Evolutionary conservation across 2,888 invertebrate genomes (phyloP), one percentile per base, ranked within the genome.

Genomic region (Ditula angustiorana): DNA sequence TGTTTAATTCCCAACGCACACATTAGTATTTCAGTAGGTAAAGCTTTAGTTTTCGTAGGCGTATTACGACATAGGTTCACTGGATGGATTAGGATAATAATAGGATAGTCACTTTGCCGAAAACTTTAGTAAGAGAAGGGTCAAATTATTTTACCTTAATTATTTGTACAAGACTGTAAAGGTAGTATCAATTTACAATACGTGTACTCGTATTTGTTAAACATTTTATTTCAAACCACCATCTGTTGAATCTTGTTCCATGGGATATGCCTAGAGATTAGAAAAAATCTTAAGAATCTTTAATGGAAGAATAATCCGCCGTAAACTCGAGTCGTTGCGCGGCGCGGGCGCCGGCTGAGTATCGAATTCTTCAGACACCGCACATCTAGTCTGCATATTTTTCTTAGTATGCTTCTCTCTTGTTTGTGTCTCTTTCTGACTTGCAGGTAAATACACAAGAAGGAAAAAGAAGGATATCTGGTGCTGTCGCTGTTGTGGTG

Each of bases 381-480:
- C 13, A 63, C n/a, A 37, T 16, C 26, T 41, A 50, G 24, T 24
- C 24, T 41, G 10, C 19, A 41, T 60, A 53, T 23, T n/a, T 49
- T 61, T 37, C 44, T 19, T 13, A 50, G 16, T 57, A 53, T n/a
- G 13, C n/a, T 23, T 35, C 41, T n/a, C 4, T 30, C 41, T 10
- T n/a, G n/a, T n/a, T n/a, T n/a, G n/a, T n/a, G n/a, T 63, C 63
- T 44, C 57, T 57, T 57, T 63, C 62, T 30, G n/a, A 16, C 62
- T 28, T 50, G 16, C 24, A n/a, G 16, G 23, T 33, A 11, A 19
- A 16, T 24, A 13, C 23, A 10, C 10, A 30, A 44, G 33, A 50
- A 44, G 30, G 50, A 41, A n/a, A 53, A 58, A 64, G 35, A 37
- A 37, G 33, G 57, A 44, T 61, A 63, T 55, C 33, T 13, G 56